Evolutionary conservation across 2,113 vertebrate genomes (phyloP).

Genomic region (Lycaon pictus): DNA sequence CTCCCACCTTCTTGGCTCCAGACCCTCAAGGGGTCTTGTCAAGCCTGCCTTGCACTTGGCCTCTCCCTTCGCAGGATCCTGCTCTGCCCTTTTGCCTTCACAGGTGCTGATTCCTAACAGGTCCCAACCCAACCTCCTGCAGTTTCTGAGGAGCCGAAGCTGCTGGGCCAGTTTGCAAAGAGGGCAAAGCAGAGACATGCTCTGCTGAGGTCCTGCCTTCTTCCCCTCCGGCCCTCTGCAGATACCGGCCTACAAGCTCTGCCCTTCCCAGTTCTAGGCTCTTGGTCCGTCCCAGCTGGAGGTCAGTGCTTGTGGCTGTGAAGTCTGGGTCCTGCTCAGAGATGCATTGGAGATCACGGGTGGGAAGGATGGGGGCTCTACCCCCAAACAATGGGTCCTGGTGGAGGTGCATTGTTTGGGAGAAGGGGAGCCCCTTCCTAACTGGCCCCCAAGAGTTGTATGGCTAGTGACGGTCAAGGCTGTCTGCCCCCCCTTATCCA

Average conservation of each 20-base stretch:
- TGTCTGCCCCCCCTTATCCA: background rate
- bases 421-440: background rate
- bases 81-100: background rate
- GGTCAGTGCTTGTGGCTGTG: too few relatives aligned
- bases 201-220: background rate
- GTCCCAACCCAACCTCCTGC: background rate
- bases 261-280: background rate
- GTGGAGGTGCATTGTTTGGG: background rate
- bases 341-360: background rate
- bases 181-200: background rate
- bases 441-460: background rate
- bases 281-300: background rate
- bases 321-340: background rate
- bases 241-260: background rate
- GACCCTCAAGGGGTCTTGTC: background rate
- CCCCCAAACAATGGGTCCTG: background rate
- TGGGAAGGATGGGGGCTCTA: background rate
- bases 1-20: background rate
- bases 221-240: background rate
- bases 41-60: accelerated
- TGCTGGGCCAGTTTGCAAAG: background rate
- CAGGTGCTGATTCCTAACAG: background rate
- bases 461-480: background rate
- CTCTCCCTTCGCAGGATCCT: background rate
- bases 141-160: background rate